phyloP scores from a whole-genome alignment of 2,113 vertebrate genomes.

The Dicaeum eximium region DNA sequence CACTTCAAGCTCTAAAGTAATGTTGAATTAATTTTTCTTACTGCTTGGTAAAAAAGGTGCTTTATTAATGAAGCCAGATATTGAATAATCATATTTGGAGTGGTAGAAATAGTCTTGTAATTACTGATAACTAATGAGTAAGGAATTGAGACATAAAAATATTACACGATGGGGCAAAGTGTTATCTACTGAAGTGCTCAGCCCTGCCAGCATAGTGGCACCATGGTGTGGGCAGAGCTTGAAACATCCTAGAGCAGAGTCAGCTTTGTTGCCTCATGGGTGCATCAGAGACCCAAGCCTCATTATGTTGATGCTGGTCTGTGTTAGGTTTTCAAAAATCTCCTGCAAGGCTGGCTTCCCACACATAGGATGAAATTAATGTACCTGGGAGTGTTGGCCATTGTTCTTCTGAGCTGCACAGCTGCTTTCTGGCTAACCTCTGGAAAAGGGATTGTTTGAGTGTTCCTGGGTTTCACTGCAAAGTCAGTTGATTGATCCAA shows the following conservation, averaged over 20 bases:
- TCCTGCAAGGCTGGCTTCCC: neutral
- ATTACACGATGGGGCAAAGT: neutral
- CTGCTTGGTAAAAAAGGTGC: neutral
- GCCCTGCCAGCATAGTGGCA: neutral
- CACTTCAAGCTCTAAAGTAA: neutral
- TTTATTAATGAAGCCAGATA: neutral
- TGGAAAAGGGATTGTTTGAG: neutral
- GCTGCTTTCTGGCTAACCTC: neutral
- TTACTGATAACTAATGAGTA: neutral
- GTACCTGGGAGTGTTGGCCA: fast-evolving
- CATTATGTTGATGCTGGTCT: neutral
- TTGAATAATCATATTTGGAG: neutral
- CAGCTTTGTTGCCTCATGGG: neutral
- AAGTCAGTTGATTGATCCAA: neutral
- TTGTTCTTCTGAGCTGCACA: neutral
- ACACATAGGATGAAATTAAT: neutral
- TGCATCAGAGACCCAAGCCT: neutral
- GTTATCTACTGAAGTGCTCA: neutral
- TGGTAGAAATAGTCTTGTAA: neutral
- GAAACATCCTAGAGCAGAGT: neutral
- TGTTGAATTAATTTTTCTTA: neutral
- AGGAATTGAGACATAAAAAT: neutral
- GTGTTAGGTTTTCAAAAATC: neutral
- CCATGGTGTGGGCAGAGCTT: neutral
- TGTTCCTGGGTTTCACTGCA: neutral